Base-by-base conservation (phyloP, 2,888 invertebrate genomes). In the Mechanitis messenoides region DNA sequence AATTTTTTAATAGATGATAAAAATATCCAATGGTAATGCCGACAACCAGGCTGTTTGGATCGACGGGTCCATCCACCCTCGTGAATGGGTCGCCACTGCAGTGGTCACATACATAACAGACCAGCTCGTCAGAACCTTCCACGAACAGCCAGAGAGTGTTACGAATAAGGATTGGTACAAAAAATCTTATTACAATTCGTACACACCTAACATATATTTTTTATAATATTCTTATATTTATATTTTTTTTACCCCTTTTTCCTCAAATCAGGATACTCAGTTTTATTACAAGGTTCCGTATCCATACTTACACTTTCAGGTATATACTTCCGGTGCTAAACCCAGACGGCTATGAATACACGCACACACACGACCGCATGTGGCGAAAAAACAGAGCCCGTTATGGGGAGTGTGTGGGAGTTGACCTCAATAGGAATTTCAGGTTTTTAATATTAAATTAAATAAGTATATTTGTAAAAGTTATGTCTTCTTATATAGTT, bases 51-150 rank as follows among this genome's bases (percentile, higher is more conserved):
- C 93, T 0, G 89, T 95, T 11, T 95, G 95, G 95, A 82, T 95
- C 53, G 95, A 95, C 73, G 94, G 93, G 0, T 94, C 95, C 31
- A 96, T 96, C 69, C 97, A 97, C 73, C 95, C 96, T 0, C 92
- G 98, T 33, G 98, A 98, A 88, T 98, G 96, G 96, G 95, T 96
- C 72, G 94, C 94, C 53, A 93, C 95, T 0, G 95, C 96, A 0
- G 92, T 94, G 0, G 95, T 95, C 2, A 94, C 95, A 0, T 96
- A 92, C 78, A 88, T 96, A 47, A 93, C 95, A 28, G 92, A 95
- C 74, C 91, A 93, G 63, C 81, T 96, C 56, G 92, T 93, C 2
- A 92, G 93, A 70, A 93, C 93, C 70, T 94, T 92, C 79, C 92
- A 94, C 55, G 85, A 89, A 3, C 91, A 92, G 68, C 91, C 95